Evolutionary conservation across 92 coral and sea anemone species (phyloP).

Genomic region (Heliopora coerulea): DNA sequence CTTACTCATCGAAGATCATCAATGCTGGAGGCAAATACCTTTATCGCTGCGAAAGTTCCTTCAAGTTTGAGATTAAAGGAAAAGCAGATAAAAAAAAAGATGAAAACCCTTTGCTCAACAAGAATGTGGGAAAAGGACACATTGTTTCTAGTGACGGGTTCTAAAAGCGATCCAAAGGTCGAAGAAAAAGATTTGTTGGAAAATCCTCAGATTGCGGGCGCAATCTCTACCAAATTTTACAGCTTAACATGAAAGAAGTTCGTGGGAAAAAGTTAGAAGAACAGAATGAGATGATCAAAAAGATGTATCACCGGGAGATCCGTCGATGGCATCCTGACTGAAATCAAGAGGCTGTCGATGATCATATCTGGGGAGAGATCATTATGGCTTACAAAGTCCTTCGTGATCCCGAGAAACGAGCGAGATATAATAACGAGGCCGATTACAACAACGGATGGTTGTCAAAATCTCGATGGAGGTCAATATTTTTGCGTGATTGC

Average conservation of each 20-base stretch:
- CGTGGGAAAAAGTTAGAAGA: slow-evolving; percentile 3
- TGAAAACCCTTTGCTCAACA: not conserved
- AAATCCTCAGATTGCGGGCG: slow-evolving; percentile 12
- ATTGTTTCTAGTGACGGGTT: slow-evolving; percentile 1
- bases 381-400: slow-evolving; percentile 17
- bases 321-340: slow-evolving; percentile 27
- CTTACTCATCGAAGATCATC: slow-evolving; percentile 1
- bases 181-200: slow-evolving; percentile 10
- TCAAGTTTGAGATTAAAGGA: slow-evolving; percentile 3
- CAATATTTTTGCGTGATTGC: slow-evolving; percentile 25
- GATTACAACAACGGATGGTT: slow-evolving; percentile 23
- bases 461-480: slow-evolving; percentile 9
- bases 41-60: not conserved
- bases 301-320: slow-evolving; percentile 22
- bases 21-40: slow-evolving; percentile 4
- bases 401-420: slow-evolving; percentile 18
- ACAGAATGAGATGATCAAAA: slow-evolving; percentile 24
- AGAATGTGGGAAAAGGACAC: slow-evolving; percentile 10
- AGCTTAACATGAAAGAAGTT: slow-evolving; percentile 42
- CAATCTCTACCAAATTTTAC: slow-evolving; percentile 20
- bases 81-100: not conserved
- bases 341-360: not conserved
- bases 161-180: not conserved
- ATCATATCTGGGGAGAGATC: not conserved
- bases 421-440: slow-evolving; percentile 4